Evolutionary conservation across 2,797 vertebrate genomes (phyloP), one percentile per base, ranked within the genome.

Genomic region (Enoplosus armatus): DNA sequence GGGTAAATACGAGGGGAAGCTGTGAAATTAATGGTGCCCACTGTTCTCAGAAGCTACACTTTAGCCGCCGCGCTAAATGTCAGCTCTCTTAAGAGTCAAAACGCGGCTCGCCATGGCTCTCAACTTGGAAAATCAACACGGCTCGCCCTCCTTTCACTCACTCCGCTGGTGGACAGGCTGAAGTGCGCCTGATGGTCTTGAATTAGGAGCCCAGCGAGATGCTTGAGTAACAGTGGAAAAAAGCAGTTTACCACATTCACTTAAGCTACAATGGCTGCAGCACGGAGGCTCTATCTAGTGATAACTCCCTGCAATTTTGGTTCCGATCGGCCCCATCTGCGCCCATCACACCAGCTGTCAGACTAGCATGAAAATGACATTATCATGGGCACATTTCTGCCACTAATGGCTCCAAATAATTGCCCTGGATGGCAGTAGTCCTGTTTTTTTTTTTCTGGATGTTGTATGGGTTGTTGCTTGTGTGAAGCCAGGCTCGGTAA

Each of bases 71-170:
- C 80, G 77, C 83, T 86, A 94, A 94, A 95, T 93, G 93, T 92
- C 94, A 93, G 79, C 83, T 90, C 85, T 79, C 84, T 88, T 92
- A 85, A 80, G 70, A 87, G 86, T 91, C 84, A 86, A 90, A 93
- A 83, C 16, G 31, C 45, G 2, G 48, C 84, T 81, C 51, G 43
- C 82, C 15, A 4, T 45, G 33, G 86, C 86, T 92, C 92, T 94
- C 81, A 88, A 71, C 75, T 85, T 47, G 27, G 72, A 75, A 87
- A 89, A 83, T 84, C 79, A 77, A 86, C 77, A 43, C 48, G 59
- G 27, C 72, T 72, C 54, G 77, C 51, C 27, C 35, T 79, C 66
- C 63, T 62, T 60, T 77, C 77, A 12, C 64, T 87, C 76, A 50
- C 65, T 65, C 60, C 47, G 45, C 47, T 8, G 59, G 79, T 73